phyloP scores from a whole-genome alignment of 2,888 invertebrate genomes.

The Mechanitis messenoides region DNA sequence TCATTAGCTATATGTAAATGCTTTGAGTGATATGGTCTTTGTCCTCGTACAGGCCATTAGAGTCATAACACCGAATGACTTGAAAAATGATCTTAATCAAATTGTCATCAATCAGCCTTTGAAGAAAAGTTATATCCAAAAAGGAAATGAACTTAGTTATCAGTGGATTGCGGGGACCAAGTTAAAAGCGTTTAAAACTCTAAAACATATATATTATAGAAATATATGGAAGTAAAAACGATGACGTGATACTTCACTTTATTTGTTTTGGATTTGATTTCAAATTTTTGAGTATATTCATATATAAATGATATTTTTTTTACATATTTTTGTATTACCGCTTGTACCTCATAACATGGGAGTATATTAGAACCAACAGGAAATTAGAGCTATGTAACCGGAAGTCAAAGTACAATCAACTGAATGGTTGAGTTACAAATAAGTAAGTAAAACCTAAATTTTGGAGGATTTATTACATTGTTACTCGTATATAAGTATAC shows the following conservation, averaged over 20 bases:
- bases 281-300: too few relatives aligned
- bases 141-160: slow-evolving; percentile 50
- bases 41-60: slow-evolving; percentile 19
- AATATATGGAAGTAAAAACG: too few relatives aligned
- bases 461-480: too few relatives aligned
- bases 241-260: too few relatives aligned
- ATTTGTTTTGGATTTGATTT: too few relatives aligned
- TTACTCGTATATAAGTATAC: too few relatives aligned
- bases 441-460: too few relatives aligned
- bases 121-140: slow-evolving; percentile 48
- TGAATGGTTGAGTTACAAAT: not conserved
- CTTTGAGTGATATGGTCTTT: too few relatives aligned
- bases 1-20: too few relatives aligned
- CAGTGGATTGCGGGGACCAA: slow-evolving; percentile 31
- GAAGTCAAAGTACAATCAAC: slow-evolving; percentile 12
- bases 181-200: not conserved
- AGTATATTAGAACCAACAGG: not conserved
- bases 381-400: slow-evolving; percentile 14
- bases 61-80: slow-evolving; percentile 19
- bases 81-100: slow-evolving; percentile 43
- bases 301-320: too few relatives aligned
- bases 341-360: slow-evolving; percentile 5
- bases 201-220: too few relatives aligned
- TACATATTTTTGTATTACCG: too few relatives aligned
- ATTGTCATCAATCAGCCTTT: slow-evolving; percentile 48